Evolutionary conservation across 35 echinoderm and acorn worm genomes (phyloP), one percentile per base, ranked within the genome.

Genomic region (Lytechinus variegatus): DNA sequence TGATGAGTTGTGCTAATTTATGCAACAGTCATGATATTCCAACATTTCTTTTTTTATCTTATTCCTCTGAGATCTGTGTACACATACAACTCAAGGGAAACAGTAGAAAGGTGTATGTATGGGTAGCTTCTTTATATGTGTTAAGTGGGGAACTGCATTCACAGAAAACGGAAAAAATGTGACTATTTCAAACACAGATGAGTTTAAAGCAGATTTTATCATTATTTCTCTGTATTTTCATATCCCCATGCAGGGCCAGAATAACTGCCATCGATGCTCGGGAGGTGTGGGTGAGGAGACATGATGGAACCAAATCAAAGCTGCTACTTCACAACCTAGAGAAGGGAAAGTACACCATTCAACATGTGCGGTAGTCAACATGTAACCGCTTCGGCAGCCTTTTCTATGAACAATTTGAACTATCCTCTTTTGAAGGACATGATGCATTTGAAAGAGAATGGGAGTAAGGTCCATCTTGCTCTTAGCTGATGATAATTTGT

Each of bases 211-310:
- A 44, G 33, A 44, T 44, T 44, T 44, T 0, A 44, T 44, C 0
- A 44, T 52, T 54, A 24, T 52, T 54, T 79, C 53, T 58, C 56
- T 21, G 52, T 95, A 24, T 79, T 79, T 79, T 79, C 66, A 79
- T 79, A 24, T 79, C 66, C 19, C 28, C 33, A 52, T 61, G 58
- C 95, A 98, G 97, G 87, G 97, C 97, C 53, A 97, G 96, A 87
- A 97, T 98, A 27, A 98, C 97, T 21, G 94, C 97, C 54, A 97
- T 98, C 86, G 97, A 98, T 60, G 95, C 97, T 21, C 95, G 97
- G 92, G 97, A 98, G 92, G 96, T 98, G 9, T 98, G 96, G 97
- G 95, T 98, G 8, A 95, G 95, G 93, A 95, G 96, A 89, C 53
- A 86, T 1, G 97, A 98, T 28, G 97, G 97, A 86, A 92, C 95